Evolutionary conservation across 2,113 vertebrate species (phyloP), one percentile per base, ranked within the genome.

Genomic region (Stercorarius parasiticus): DNA sequence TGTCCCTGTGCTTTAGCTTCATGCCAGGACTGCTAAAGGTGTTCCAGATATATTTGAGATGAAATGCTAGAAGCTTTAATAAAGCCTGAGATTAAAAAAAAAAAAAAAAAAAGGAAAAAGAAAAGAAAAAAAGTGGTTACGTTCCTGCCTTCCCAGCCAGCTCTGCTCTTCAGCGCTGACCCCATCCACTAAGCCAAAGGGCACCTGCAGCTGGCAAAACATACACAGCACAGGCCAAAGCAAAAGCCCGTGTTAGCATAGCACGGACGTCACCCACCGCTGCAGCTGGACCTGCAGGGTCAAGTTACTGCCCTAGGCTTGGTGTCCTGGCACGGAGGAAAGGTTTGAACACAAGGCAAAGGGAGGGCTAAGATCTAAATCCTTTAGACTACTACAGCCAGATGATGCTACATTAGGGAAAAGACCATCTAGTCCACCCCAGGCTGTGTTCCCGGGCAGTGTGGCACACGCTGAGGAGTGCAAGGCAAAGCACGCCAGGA

Each of bases 41-140:
- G 58, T 90, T 95, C 95, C 85, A 82, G 93, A 83, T 83, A 67
- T 81, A 71, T 95, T 91, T 81, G 85, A 95, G 94, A 92, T 80
- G 2, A 93, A 96, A 96, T 89, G 76, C 79, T 96, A 74, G 93
- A 91, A 94, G 95, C 77, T 93, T 96, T 95, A 96, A 97, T 93
- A 96, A 96, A 90, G 64, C 62, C 67, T 50, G 77, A 89, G 81
- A 86, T 86, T 67, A 6, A 27, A 42, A 21, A 52, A 82, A 86
- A 71, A 38, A 43, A 49, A 50, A 50, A 52, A 15, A 42, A 50
- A 74, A 58, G 8, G 30, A 40, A 45, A 45, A 20, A 38, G 22
- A 11, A 13, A 10, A 50, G 15, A 74, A 69, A 56, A 59, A 66
- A 52, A 50, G 25, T 71, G 59, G 72, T 85, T 67, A 65, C 14